phyloP scores from a whole-genome alignment of 2,797 vertebrate species.

The Etheostoma perlongum region DNA sequence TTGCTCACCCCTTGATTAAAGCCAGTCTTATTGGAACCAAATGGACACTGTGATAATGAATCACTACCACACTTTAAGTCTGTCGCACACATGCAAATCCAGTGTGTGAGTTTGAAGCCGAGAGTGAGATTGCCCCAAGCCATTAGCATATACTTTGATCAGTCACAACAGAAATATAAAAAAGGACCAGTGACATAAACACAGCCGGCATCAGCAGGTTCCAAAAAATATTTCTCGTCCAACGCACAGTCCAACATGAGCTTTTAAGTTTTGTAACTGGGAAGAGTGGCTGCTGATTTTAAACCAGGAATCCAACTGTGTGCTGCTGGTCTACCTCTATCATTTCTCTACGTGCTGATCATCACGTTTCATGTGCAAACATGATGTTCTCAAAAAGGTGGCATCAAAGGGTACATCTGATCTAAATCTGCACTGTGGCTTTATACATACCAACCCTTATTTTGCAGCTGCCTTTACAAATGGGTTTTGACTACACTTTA shows the following conservation, averaged over 20 bases:
- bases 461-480: constrained; percentile 20
- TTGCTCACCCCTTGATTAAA: constrained; percentile 17
- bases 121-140: not conserved
- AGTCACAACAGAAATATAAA: constrained; percentile 4
- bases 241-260: not conserved
- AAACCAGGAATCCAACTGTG: not conserved
- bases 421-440: constrained; percentile 29
- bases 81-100: not conserved
- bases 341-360: constrained; percentile 2
- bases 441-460: constrained; percentile 45
- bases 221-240: not conserved
- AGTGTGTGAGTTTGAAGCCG: not conserved
- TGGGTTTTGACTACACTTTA: constrained; percentile 46
- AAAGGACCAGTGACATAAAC: not conserved
- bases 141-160: not conserved
- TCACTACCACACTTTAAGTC: constrained; percentile 13
- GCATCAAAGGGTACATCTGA: constrained; percentile 31
- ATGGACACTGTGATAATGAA: not conserved
- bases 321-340: constrained; percentile 3
- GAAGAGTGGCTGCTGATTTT: too few species aligned
- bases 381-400: constrained; percentile 14
- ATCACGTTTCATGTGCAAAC: constrained; percentile 46
- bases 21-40: constrained; percentile 27
- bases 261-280: not conserved
- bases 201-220: not conserved